These are phyloP conservation scores for Hycleus cichorii DNA, from an alignment of 1,140 invertebrate genomes.

Conservation along the genomic window DNA sequence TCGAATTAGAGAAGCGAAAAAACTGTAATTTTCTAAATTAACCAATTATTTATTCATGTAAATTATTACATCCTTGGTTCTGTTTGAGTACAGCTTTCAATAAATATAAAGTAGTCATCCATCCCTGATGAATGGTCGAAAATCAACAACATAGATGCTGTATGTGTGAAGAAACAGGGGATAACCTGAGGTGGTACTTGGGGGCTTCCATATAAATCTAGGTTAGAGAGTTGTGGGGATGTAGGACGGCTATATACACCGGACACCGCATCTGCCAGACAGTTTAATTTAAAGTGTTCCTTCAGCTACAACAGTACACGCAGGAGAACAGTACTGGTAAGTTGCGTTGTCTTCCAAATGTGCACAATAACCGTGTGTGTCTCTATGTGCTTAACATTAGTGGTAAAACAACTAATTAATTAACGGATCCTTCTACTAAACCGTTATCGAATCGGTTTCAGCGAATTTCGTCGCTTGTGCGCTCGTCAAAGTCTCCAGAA, in stretches of 20 bases:
- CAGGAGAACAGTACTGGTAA: conserved; percentile 25
- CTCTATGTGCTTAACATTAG: neutral
- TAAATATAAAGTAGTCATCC: neutral
- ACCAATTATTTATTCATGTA: neutral
- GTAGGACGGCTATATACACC: conserved; percentile 40
- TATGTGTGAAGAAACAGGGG: conserved; percentile 5
- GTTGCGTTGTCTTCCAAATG: conserved; percentile 1
- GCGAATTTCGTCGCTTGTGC: neutral
- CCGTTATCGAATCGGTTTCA: neutral
- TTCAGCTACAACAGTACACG: conserved; percentile 11
- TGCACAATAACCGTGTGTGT: neutral
- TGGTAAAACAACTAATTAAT: neutral
- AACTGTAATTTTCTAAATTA: neutral
- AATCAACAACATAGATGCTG: conserved; percentile 10
- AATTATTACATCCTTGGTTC: neutral
- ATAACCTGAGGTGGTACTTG: conserved; percentile 15
- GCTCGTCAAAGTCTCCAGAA: neutral
- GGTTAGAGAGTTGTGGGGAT: conserved; percentile 39
- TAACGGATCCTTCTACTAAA: neutral
- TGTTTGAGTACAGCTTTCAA: neutral
- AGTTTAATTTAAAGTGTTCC: conserved; percentile 33
- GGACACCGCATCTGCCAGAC: conserved; percentile 20
- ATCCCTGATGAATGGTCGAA: conserved; percentile 27
- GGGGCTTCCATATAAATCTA: conserved; percentile 27
- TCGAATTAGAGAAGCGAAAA: neutral